Percentiles rank a stretch among this genome's conserved stretches.
These are phyloP conservation scores for Hyaena hyaena DNA, from an alignment of 2,113 vertebrate species.

Conservation along the genomic window DNA sequence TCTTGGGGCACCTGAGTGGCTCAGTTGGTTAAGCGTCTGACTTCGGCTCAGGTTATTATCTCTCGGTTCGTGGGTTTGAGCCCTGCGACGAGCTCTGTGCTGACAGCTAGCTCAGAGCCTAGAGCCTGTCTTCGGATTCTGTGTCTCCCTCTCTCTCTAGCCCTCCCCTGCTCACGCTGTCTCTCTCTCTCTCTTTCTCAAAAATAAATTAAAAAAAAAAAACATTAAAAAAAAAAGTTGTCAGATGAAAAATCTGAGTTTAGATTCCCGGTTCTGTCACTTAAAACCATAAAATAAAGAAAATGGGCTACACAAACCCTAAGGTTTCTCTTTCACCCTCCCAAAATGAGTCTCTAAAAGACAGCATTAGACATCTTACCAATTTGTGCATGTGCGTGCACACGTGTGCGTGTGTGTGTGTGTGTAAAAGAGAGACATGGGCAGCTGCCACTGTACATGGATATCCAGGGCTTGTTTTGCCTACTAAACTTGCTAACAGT, in stretches of 20 bases:
- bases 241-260: not conserved
- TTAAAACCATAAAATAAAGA: not conserved
- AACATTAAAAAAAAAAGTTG: too few species aligned
- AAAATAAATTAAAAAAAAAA: too few species aligned
- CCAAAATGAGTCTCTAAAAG: not conserved
- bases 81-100: too few species aligned
- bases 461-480: not conserved
- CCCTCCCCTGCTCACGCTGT: too few species aligned
- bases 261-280: not conserved
- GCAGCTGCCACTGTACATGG: not conserved
- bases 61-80: too few species aligned
- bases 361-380: not conserved
- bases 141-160: too few species aligned
- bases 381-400: not conserved
- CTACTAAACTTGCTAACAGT: not conserved
- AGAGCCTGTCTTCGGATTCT: too few species aligned
- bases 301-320: not conserved
- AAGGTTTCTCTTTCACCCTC: not conserved
- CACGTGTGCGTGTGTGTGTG: not conserved
- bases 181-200: too few species aligned
- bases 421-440: not conserved
- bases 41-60: too few species aligned
- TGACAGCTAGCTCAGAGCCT: too few species aligned
- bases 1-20: too few species aligned
- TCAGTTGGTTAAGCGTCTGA: too few species aligned